Evolutionary conservation across 2,888 invertebrate genomes (phyloP).

Genomic region (Eulithis prunata): DNA sequence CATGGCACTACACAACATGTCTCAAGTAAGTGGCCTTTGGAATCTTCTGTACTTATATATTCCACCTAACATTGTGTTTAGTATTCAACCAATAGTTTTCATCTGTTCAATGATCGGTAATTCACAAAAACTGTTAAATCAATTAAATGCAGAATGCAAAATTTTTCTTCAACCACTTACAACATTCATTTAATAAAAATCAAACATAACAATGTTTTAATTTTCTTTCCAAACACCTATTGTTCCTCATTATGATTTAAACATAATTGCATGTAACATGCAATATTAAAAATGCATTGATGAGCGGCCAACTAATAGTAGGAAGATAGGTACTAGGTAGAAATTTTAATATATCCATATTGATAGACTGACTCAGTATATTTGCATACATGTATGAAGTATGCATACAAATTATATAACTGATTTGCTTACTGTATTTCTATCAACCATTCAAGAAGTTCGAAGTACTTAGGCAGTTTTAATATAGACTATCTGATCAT

Average conservation of each 20-base stretch:
- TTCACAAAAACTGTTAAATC: too few species aligned
- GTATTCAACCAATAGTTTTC: too few species aligned
- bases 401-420: constrained; percentile 38
- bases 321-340: constrained; percentile 18
- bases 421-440: constrained; percentile 36
- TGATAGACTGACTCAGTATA: constrained; percentile 28
- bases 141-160: too few species aligned
- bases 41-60: neutral
- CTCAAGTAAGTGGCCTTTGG: constrained; percentile 81
- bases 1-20: constrained; percentile 88
- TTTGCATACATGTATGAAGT: constrained; percentile 29
- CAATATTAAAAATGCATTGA: constrained; percentile 27
- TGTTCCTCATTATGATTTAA: constrained; percentile 37
- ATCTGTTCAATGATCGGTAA: too few species aligned
- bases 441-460: constrained; percentile 12
- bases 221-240: constrained; percentile 35
- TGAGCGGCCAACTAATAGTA: constrained; percentile 15
- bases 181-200: constrained; percentile 13
- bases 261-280: constrained; percentile 33
- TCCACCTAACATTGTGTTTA: too few species aligned
- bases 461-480: neutral
- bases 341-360: constrained; percentile 28
- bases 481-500: too few species aligned
- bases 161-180: constrained; percentile 10
- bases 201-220: constrained; percentile 19